Evolutionary conservation across 2,113 vertebrate genomes (phyloP).

Genomic region (Leiothrix lutea): DNA sequence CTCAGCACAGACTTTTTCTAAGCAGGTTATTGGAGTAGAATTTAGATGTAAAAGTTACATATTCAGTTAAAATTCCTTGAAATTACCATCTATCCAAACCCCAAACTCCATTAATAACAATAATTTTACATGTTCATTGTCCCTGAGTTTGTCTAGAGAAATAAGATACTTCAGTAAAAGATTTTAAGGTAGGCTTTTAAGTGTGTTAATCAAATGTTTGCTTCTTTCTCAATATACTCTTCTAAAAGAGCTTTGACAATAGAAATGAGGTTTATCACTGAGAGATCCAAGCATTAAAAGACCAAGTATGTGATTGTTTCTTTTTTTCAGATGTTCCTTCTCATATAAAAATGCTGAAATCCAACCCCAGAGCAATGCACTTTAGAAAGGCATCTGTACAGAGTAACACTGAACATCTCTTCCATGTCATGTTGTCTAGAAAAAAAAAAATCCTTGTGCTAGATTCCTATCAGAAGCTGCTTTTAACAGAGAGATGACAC

Average conservation of each 20-base stretch:
- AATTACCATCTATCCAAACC: not conserved
- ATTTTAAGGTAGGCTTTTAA: not conserved
- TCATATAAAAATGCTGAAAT: not conserved
- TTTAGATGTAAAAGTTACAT: not conserved
- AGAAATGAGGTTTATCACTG: not conserved
- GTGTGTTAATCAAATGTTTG: not conserved
- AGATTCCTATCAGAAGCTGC: not conserved
- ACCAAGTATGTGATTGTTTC: not conserved
- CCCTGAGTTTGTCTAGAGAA: not conserved
- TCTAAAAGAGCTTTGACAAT: not conserved
- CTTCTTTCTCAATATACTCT: not conserved
- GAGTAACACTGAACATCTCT: not conserved
- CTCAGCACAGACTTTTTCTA: not conserved
- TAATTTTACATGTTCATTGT: not conserved
- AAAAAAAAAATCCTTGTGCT: not conserved
- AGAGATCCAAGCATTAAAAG: not conserved
- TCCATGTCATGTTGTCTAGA: not conserved
- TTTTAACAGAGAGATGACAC: not conserved
- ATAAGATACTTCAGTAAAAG: not conserved
- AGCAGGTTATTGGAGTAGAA: not conserved
- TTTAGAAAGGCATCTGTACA: not conserved
- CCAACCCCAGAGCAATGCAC: not conserved
- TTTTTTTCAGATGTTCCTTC: not conserved
- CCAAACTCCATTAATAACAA: not conserved
- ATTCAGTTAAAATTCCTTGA: not conserved